Evolutionary conservation across 1,140 invertebrate species (phyloP), one percentile per base, ranked within the genome.

Genomic region (Antheraea pernyi): DNA sequence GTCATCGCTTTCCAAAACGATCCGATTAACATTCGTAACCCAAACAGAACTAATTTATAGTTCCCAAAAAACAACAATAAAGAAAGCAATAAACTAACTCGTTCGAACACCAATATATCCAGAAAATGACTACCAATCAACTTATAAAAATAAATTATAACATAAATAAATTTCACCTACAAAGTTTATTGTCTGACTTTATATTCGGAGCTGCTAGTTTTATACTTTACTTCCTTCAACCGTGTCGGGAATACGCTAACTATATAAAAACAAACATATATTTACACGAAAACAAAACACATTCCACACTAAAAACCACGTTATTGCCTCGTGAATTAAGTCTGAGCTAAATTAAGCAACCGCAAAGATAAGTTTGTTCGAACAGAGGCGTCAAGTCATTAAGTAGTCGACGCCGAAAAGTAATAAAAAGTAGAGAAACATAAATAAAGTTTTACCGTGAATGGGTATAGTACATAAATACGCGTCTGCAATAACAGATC

Each of bases 361-460:
- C 9, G 48, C 30, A 16, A 48, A 60, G 60, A 59, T 79, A 81
- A 64, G n/a, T 79, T 80, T 71, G 76, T 76, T 19, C 18, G 59
- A 37, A 64, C 59, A 65, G 65, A 87, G 79, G 84, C 85, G 84
- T 86, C 76, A 85, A 85, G 78, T 82, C 82, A 83, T 88, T 88
- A 86, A 79, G 82, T 68, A 86, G 86, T 84, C 86, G 78, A 79
- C 80, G 79, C 77, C 67, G 72, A 80, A 78, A 77, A 78, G 77
- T 70, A 77, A 86, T 88, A 88, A 88, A 87, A 83, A 80, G 77
- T 77, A 78, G 76, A 81, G 46, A 83, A 85, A 85, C 82, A 84
- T 84, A 82, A 82, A 82, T 82, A 82, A 85, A 80, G 80, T 74
- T 77, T 78, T 82, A 79, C 80, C 60, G 72, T 84, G 80, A 84